These are phyloP conservation scores for Gymnoscopelus braueri DNA, from an alignment of 2,797 vertebrate species.

Conservation along the genomic window DNA sequence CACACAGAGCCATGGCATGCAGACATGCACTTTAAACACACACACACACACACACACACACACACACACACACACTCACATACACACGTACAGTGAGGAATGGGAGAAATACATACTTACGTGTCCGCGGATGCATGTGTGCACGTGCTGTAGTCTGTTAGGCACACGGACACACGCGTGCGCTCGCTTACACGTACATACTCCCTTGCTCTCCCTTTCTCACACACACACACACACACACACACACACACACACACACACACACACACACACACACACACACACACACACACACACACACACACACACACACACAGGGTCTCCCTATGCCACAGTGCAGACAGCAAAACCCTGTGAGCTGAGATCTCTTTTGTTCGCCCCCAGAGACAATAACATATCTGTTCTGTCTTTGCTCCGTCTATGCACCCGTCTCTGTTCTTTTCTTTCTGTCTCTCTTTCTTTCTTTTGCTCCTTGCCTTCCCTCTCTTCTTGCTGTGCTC, in stretches of 20 bases:
- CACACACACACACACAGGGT: conserved; percentile 58
- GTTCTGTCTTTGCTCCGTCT: conserved; percentile 48
- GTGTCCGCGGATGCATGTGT: conserved; percentile 18
- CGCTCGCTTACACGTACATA: no score
- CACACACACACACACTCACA: neutral
- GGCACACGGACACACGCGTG: no score
- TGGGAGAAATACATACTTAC: conserved; percentile 18
- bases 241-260: neutral
- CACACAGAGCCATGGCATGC: conserved; percentile 34
- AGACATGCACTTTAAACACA: conserved; percentile 23
- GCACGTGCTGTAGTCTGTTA: neutral
- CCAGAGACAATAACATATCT: conserved; percentile 75
- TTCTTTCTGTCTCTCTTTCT: neutral
- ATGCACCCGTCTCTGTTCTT: conserved; percentile 42
- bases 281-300: conserved; percentile 20
- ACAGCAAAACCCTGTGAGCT: conserved; percentile 74
- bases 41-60: conserved; percentile 1
- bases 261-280: conserved; percentile 2
- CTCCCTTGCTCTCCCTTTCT: no score
- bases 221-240: no score
- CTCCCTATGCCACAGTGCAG: conserved; percentile 67
- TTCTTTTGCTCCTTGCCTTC: no score
- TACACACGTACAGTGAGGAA: conserved; percentile 26
- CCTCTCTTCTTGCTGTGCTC: neutral
- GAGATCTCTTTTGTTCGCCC: conserved; percentile 74